phyloP scores from a whole-genome alignment of 2,888 invertebrate genomes.

The Acleris sparsana region DNA sequence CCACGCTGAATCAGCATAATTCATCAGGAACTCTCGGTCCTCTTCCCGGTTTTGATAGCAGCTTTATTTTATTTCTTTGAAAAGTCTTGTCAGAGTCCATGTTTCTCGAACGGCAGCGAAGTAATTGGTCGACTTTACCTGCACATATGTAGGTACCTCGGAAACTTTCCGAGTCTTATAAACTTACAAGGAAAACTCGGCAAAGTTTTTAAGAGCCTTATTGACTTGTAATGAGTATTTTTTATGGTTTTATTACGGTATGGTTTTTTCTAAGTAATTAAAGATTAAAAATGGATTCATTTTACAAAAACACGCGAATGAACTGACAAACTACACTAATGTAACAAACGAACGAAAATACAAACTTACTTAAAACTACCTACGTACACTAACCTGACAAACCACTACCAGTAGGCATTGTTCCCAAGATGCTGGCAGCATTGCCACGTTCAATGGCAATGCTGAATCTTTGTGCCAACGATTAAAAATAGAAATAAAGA shows the following conservation, averaged over 20 bases:
- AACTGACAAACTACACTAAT: too few relatives aligned
- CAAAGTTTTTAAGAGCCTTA: background rate
- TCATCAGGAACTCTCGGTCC: background rate
- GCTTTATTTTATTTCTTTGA: constrained; percentile 15
- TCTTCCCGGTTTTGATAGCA: constrained; percentile 1
- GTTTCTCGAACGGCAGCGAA: constrained; percentile 4
- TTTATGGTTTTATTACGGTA: background rate
- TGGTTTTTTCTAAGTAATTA: too few relatives aligned
- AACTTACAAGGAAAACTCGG: constrained; percentile 6
- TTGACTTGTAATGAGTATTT: constrained; percentile 12
- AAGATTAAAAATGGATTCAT: too few relatives aligned
- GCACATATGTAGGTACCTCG: constrained; percentile 6
- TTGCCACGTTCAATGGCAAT: too few relatives aligned
- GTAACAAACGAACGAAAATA: too few relatives aligned
- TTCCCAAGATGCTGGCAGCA: too few relatives aligned
- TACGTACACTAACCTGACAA: too few relatives aligned
- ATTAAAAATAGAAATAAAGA: too few relatives aligned
- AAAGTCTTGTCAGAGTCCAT: constrained; percentile 17
- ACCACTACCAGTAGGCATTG: too few relatives aligned
- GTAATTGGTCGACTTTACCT: constrained; percentile 15
- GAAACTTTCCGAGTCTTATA: constrained; percentile 1
- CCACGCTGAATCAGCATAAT: background rate
- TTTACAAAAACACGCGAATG: too few relatives aligned
- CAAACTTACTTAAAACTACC: too few relatives aligned
- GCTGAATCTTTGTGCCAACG: too few relatives aligned